Base-by-base conservation (phyloP, 2,797 vertebrate genomes). In the Limnodromus scolopaceus region DNA sequence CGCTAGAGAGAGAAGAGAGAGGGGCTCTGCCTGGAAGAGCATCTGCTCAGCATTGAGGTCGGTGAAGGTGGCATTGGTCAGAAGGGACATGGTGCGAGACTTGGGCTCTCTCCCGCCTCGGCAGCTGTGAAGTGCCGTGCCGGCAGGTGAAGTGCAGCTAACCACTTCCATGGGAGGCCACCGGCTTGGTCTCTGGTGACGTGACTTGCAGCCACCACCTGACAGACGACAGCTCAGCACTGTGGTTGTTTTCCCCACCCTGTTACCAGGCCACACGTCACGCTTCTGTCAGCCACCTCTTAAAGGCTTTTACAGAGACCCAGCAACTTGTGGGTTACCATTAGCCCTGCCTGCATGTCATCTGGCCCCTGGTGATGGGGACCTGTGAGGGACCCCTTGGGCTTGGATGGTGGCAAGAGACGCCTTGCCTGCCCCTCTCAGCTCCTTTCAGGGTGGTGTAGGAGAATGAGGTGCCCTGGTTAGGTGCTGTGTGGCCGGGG, bases 221-320 rank as follows among this genome's bases (percentile, higher is more conserved):
- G 72, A 23, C 24, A 57, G 32, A 24, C 39, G 32, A 24, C 46
- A 9, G n/a, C 48, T 91, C 68, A 75, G 34, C 19, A 0, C 3
- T 30, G 25, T 22, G 61, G 41, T 20, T 23, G 34, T 39, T 23
- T 66, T 68, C 22, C n/a, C 10, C 14, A n/a, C 11, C 6, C 30
- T 0, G 0, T 41, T 22, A 32, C 30, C 51, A 25, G 23, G 43
- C 46, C 68, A 32, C 24, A 9, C 0, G 0, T 36, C 45, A 16
- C 3, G 0, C 5, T 19, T 86, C 22, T 53, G 25, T 60, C 7
- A 18, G 46, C 32, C 41, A 9, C 17, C 5, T 89, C 24, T 24
- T 46, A 9, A 38, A 68, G 82, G n/a, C 27, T 88, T 54, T 55
- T 28, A 25, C 24, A 19, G 34, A 3, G 11, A 38, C 15, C 15